phyloP scores from a whole-genome alignment of 2,797 vertebrate species.

The Myiothlypis coronata region DNA sequence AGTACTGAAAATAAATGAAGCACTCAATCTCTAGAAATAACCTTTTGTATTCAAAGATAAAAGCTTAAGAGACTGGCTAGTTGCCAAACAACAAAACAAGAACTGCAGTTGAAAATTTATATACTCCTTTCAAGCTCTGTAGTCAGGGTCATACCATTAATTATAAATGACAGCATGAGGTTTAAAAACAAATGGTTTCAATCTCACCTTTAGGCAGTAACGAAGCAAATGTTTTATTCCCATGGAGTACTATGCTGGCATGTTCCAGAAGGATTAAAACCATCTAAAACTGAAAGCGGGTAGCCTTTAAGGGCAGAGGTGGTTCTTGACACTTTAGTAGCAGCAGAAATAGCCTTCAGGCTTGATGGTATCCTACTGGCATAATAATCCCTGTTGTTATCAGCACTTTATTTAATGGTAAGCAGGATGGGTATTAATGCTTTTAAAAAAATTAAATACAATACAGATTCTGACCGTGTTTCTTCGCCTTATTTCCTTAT shows the following conservation, averaged over 20 bases:
- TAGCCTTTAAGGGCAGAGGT: background rate
- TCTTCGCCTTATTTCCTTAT: background rate
- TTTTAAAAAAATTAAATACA: background rate
- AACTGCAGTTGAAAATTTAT: slow-evolving; percentile 30
- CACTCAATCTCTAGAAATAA: slow-evolving; percentile 23
- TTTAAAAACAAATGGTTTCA: slow-evolving; percentile 58
- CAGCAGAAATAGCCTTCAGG: background rate
- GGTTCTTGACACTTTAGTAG: background rate
- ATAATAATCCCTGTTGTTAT: background rate
- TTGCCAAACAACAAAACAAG: background rate
- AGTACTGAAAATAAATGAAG: slow-evolving; percentile 4
- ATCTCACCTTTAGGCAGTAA: slow-evolving; percentile 53
- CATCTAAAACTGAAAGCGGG: background rate
- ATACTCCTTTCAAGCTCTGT: slow-evolving; percentile 26
- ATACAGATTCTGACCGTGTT: background rate
- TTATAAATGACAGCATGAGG: slow-evolving; percentile 39
- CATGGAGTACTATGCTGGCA: background rate
- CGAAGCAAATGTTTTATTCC: slow-evolving; percentile 34
- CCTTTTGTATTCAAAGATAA: slow-evolving; percentile 44
- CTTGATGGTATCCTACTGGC: background rate
- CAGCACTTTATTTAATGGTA: background rate
- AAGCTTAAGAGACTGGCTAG: slow-evolving; percentile 37
- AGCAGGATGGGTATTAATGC: background rate
- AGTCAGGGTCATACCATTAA: slow-evolving; percentile 45
- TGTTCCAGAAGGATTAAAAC: slow-evolving; percentile 15